A percentile compares a stretch with the other conserved stretches of the same genome.
Conservation (phyloP, 2,797 vertebrate genomes). For the Cetoscarus ocellatus region DNA sequence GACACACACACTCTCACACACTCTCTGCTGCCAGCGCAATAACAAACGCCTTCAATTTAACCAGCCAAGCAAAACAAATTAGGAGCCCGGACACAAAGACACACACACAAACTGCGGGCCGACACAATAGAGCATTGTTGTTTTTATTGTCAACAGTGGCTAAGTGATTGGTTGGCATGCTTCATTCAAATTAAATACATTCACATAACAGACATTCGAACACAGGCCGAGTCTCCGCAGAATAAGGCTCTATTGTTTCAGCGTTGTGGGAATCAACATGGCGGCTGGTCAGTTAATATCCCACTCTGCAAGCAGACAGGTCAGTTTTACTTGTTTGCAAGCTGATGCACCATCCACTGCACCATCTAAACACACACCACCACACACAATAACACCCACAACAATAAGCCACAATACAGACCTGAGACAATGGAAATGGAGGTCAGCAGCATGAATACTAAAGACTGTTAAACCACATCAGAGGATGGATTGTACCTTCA, state of each 20-base stretch:
- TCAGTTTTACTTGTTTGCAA: conserved; percentile 21
- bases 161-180: conserved; percentile 73
- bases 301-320: conserved; percentile 5
- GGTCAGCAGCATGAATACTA: background rate
- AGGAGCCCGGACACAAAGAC: conserved; percentile 61
- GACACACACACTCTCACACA: conserved; percentile 16
- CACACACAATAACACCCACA: background rate
- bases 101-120: conserved; percentile 28
- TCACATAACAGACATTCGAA: conserved; percentile 55
- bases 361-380: background rate
- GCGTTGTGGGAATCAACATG: conserved; percentile 78
- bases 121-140: conserved; percentile 83
- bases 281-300: conserved; percentile 44
- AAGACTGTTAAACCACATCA: too few relatives aligned
- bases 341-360: background rate
- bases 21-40: conserved; percentile 50
- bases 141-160: conserved; percentile 74
- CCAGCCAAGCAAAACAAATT: conserved; percentile 86
- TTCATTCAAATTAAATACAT: conserved; percentile 70
- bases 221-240: conserved; percentile 52
- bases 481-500: too few relatives aligned
- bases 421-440: background rate
- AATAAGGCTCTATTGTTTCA: conserved; percentile 79
- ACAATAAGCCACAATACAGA: too few relatives aligned
- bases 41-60: conserved; percentile 89